Evolutionary conservation across 2,888 invertebrate species (phyloP).

Genomic region (Idaea biselata): DNA sequence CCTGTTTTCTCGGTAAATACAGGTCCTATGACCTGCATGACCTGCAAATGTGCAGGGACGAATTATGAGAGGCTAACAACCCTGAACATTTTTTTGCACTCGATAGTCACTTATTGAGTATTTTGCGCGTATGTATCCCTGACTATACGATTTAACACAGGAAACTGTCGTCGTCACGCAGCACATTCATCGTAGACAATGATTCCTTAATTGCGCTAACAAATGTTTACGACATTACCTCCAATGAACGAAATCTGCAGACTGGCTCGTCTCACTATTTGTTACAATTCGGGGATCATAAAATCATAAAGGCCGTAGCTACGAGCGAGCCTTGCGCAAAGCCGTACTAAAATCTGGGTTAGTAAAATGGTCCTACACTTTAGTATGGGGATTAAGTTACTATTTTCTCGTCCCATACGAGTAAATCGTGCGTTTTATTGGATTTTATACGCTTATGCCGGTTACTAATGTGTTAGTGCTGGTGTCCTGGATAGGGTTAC

Average conservation of each 20-base stretch:
- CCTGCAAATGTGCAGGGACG: too few species aligned
- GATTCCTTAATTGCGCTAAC: neutral
- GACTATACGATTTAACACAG: too few species aligned
- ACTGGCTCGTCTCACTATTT: conserved; percentile 11
- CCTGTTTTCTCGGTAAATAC: too few species aligned
- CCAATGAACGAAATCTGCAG: conserved; percentile 1
- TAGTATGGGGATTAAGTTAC: conserved; percentile 45
- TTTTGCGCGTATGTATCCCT: too few species aligned
- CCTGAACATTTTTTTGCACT: too few species aligned
- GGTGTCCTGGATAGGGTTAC: neutral
- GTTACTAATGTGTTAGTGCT: conserved; percentile 29
- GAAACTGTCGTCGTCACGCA: neutral
- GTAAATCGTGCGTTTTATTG: conserved; percentile 46
- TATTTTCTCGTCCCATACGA: conserved; percentile 39
- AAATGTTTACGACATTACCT: neutral
- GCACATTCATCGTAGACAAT: neutral
- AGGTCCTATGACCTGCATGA: too few species aligned
- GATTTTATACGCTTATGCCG: conserved; percentile 41
- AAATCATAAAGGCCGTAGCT: conserved; percentile 27
- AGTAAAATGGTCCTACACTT: conserved; percentile 39
- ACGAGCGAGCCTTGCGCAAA: conserved; percentile 25
- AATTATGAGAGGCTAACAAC: too few species aligned
- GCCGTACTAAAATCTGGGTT: conserved; percentile 32
- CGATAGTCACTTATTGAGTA: too few species aligned
- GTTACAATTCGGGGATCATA: conserved; percentile 27